phyloP scores from a whole-genome alignment of 2,113 vertebrate species.

The Ornithorhynchus anatinus region DNA sequence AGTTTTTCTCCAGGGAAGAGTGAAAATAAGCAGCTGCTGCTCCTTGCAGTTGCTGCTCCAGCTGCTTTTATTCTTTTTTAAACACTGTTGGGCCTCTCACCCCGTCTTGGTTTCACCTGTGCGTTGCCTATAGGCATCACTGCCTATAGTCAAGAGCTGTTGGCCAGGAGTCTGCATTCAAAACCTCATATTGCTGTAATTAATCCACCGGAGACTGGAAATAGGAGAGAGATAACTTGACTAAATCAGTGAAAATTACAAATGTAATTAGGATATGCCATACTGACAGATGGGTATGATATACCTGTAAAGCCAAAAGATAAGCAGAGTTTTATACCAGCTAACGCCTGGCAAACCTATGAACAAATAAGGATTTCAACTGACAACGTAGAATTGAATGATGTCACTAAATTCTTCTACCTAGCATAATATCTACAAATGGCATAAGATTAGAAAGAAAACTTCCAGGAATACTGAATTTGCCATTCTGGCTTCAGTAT shows the following conservation, averaged over 20 bases:
- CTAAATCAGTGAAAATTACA: not conserved
- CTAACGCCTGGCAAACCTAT: too few relatives aligned
- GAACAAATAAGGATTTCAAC: too few relatives aligned
- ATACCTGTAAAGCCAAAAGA: too few relatives aligned
- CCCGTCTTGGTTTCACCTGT: constrained; percentile 27
- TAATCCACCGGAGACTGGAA: not conserved
- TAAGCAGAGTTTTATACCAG: too few relatives aligned
- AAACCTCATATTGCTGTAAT: not conserved
- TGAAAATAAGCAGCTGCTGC: constrained; percentile 56
- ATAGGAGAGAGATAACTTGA: not conserved
- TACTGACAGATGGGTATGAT: constrained; percentile 1
- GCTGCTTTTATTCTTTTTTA: constrained; percentile 37
- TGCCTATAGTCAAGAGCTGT: not conserved
- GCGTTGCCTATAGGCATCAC: not conserved
- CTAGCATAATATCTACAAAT: too few relatives aligned
- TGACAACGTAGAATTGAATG: too few relatives aligned
- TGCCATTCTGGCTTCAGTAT: too few relatives aligned
- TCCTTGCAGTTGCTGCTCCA: constrained; percentile 39
- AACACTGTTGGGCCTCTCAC: not conserved
- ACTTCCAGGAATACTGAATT: too few relatives aligned
- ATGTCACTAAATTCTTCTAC: too few relatives aligned
- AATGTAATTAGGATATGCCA: not conserved
- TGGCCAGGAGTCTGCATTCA: not conserved
- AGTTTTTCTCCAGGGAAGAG: constrained; percentile 8
- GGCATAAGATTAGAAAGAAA: too few relatives aligned